Percentiles rank a stretch among this genome's conserved stretches.
phyloP scores from a whole-genome alignment of 2,797 vertebrate species.

The Scolopax bukidnonensis region DNA sequence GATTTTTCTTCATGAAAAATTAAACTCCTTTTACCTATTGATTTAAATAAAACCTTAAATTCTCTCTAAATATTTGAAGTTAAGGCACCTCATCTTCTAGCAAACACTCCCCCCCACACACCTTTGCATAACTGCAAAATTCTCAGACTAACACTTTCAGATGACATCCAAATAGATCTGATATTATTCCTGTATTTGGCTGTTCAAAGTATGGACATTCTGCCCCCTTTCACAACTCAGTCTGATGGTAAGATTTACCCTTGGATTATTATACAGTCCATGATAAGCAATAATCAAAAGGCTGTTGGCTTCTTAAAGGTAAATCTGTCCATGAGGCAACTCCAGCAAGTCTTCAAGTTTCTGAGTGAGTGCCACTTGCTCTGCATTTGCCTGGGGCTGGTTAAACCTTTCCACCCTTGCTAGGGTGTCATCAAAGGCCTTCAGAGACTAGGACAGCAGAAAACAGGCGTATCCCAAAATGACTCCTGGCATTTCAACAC shows the following conservation, averaged over 20 bases:
- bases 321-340: background rate
- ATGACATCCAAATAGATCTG: background rate
- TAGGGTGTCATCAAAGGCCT: slow-evolving; percentile 37
- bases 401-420: slow-evolving; percentile 35
- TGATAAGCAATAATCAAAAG: background rate
- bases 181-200: background rate
- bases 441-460: background rate
- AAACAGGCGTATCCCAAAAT: slow-evolving; percentile 24
- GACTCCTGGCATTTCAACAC: slow-evolving; percentile 27
- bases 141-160: background rate
- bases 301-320: background rate
- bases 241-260: background rate
- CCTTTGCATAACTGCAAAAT: background rate
- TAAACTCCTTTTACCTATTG: background rate
- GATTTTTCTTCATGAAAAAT: background rate
- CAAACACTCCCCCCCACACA: fast-evolving
- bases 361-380: background rate
- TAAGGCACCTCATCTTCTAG: background rate
- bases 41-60: background rate
- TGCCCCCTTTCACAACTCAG: background rate
- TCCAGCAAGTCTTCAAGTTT: background rate
- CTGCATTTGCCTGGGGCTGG: slow-evolving; percentile 2
- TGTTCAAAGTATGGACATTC: background rate
- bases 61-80: background rate
- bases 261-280: background rate